phyloP scores from a whole-genome alignment of 2,113 vertebrate genomes.

The Alethe castanea region DNA sequence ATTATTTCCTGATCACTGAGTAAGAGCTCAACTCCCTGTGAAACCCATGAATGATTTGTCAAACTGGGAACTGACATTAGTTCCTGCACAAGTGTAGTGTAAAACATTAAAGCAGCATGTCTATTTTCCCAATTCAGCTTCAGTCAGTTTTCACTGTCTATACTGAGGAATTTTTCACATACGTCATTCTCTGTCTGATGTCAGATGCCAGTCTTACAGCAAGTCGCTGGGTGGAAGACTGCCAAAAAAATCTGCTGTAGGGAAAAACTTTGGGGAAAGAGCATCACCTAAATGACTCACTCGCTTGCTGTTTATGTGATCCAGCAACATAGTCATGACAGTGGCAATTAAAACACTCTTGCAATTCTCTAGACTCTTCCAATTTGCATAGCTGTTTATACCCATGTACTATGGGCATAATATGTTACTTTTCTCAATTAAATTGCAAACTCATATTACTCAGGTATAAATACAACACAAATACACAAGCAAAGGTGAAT shows the following conservation, averaged over 20 bases:
- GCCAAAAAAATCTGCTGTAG: neutral
- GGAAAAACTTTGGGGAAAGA: neutral
- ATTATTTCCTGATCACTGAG: neutral
- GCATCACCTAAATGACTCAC: neutral
- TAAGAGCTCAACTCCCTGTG: neutral
- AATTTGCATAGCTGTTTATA: conserved; percentile 41
- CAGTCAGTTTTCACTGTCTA: neutral
- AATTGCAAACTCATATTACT: neutral
- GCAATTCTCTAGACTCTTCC: neutral
- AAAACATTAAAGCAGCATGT: neutral
- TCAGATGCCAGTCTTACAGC: neutral
- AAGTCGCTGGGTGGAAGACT: neutral
- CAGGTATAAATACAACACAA: neutral
- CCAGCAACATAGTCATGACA: neutral
- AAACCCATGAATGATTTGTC: neutral
- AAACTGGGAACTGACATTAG: neutral
- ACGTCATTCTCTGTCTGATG: neutral
- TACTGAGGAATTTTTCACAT: neutral
- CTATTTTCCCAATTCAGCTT: neutral
- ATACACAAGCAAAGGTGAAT: neutral
- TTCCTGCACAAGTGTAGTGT: neutral
- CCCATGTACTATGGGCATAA: neutral
- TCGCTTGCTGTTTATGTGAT: neutral
- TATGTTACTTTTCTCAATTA: neutral
- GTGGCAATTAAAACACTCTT: neutral